Evolutionary conservation across 2,888 invertebrate species (phyloP), one percentile per base, ranked within the genome.

Genomic region (Camponotus fellah): DNA sequence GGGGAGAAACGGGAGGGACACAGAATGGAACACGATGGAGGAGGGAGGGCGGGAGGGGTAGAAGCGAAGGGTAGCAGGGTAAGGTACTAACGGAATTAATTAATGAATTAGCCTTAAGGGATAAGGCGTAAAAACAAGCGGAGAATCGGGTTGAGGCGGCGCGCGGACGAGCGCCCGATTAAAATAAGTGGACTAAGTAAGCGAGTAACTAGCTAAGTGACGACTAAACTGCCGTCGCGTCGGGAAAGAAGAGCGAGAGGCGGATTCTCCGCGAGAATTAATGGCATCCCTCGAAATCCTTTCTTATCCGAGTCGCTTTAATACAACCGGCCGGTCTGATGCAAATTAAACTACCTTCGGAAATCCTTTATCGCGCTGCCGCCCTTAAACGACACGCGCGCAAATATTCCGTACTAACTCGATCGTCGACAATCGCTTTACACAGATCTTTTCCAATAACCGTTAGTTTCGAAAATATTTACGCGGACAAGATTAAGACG

Each of bases 61-160:
- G 65, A 74, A 76, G 85, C 82, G 86, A 82, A 85, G 85, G 71
- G 85, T 75, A 84, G 71, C 81, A 82, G 75, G 85, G 89, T 76
- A 85, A 87, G 85, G 88, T 88, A 91, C 89, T 93, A 93, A 93
- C 91, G 92, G 92, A 94, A 94, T 94, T 94, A 94, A 94, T 94
- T 94, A 95, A 94, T 94, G 94, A 95, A 95, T 94, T 93, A 94
- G 94, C 93, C 92, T 92, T 92, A 90, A 92, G 93, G 93, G 94
- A 93, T 93, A 92, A 92, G 91, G 91, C 92, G 93, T 94, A 94
- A 94, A 94, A 94, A 94, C 94, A 94, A 94, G 93, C 93, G 93
- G 92, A 93, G 92, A 93, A 94, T 91, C 90, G 92, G 87, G 84
- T 90, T 87, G 82, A 87, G 85, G 86, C 86, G 87, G 87, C 88